These are phyloP conservation scores for Creontiades dilutus DNA, from an alignment of 2,888 invertebrate species.

Conservation along the genomic window DNA sequence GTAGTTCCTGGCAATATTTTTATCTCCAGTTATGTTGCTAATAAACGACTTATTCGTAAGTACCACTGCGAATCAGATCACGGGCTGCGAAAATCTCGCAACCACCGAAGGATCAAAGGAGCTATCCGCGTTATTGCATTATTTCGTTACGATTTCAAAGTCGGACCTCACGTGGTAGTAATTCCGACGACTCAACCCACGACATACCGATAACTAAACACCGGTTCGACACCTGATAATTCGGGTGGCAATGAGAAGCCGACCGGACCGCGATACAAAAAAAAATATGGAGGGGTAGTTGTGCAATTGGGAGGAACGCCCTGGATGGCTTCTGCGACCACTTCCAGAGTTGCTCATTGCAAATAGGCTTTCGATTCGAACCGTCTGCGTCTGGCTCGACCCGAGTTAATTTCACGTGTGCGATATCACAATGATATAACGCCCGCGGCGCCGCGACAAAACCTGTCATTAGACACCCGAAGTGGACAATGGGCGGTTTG, in stretches of 20 bases:
- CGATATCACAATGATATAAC: constrained; percentile 39
- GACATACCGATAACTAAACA: constrained; percentile 26
- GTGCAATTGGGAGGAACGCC: constrained; percentile 34
- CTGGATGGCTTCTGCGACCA: constrained; percentile 15
- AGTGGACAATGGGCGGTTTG: constrained; percentile 4
- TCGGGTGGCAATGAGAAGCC: constrained; percentile 28
- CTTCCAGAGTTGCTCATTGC: constrained; percentile 22
- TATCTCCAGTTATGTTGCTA: too few relatives aligned
- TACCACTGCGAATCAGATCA: too few relatives aligned
- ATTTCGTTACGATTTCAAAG: constrained; percentile 14
- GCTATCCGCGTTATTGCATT: background rate
- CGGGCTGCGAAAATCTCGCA: too few relatives aligned
- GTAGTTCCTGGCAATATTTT: too few relatives aligned
- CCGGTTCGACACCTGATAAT: constrained; percentile 1
- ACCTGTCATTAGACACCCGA: constrained; percentile 1
- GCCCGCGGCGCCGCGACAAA: background rate
- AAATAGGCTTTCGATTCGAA: constrained; percentile 8
- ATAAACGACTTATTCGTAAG: too few relatives aligned
- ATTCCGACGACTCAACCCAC: constrained; percentile 19
- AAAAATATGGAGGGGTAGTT: constrained; percentile 5
- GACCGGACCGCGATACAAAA: background rate
- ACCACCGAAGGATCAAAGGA: too few relatives aligned
- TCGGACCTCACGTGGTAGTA: background rate
- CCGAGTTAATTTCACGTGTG: constrained; percentile 24
- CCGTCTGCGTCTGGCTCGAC: background rate